Conservation (phyloP, 2,113 vertebrate genomes). For the Oreochromis niloticus region DNA sequence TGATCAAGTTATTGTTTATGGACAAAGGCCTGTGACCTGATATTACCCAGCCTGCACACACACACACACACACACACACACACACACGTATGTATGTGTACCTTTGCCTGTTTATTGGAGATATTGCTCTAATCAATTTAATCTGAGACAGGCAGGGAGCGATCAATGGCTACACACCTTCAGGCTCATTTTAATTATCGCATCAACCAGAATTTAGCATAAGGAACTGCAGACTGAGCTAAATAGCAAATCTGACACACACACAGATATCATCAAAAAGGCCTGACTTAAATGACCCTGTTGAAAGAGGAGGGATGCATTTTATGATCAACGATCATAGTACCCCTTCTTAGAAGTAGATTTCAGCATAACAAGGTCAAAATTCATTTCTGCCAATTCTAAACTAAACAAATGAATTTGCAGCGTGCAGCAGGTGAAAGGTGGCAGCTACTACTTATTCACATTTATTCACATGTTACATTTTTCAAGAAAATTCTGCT, state of each 20-base stretch:
- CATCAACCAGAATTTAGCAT: neutral
- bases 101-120: neutral
- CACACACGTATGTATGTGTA: neutral
- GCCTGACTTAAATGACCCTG: neutral
- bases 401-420: neutral
- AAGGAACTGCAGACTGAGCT: neutral
- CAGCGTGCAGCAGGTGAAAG: neutral
- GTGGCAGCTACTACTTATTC: neutral
- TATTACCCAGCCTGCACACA: neutral
- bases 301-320: neutral
- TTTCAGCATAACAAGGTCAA: neutral
- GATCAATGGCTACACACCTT: slow-evolving; percentile 17
- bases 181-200: slow-evolving; percentile 16
- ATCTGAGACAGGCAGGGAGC: neutral
- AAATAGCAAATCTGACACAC: neutral
- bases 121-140: slow-evolving; percentile 18
- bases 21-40: neutral
- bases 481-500: fast-evolving
- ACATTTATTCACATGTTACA: neutral
- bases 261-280: fast-evolving
- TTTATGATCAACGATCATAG: neutral
- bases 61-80: neutral
- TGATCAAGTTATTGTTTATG: neutral
- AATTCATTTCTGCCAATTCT: neutral
- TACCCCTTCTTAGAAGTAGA: neutral